These are phyloP conservation scores for Bombyx mandarina DNA, from an alignment of 1,140 invertebrate genomes.

Conservation along the genomic window DNA sequence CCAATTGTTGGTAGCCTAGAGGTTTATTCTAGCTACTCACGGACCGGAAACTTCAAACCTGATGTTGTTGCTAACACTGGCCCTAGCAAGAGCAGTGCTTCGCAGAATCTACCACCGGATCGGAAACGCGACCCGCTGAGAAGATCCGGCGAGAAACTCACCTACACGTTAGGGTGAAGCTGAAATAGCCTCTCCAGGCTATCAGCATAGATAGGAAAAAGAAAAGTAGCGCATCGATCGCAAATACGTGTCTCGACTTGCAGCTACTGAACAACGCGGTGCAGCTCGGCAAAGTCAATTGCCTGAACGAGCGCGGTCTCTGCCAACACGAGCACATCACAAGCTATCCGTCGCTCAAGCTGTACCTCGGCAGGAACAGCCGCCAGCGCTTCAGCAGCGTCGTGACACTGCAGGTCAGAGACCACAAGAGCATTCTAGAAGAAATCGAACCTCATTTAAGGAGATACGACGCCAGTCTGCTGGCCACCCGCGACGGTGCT, in stretches of 20 bases:
- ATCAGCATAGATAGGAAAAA: not conserved
- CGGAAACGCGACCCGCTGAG: no score
- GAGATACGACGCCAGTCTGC: conserved; percentile 27
- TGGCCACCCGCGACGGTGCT: conserved; percentile 18
- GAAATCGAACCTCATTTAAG: conserved; percentile 36
- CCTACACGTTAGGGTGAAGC: no score
- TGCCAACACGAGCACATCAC: conserved; percentile 53
- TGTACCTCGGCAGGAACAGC: conserved; percentile 34
- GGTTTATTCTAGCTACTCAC: no score
- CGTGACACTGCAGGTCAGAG: conserved; percentile 27
- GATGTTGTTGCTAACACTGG: no score
- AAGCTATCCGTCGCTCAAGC: conserved; percentile 37
- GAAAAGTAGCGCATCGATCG: not conserved
- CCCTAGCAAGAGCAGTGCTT: no score
- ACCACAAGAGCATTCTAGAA: conserved; percentile 28
- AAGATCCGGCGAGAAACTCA: no score
- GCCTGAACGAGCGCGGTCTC: conserved; percentile 36
- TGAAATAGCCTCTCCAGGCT: no score
- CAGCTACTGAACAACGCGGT: conserved; percentile 42
- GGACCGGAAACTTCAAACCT: not conserved
- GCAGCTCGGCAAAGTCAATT: conserved; percentile 55
- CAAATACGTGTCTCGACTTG: conserved; percentile 9
- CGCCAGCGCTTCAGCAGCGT: conserved; percentile 25
- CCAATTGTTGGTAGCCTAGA: no score
- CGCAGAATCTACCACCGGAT: no score